Conservation (phyloP, 2,888 invertebrate species). For the Chrysolina americana region DNA sequence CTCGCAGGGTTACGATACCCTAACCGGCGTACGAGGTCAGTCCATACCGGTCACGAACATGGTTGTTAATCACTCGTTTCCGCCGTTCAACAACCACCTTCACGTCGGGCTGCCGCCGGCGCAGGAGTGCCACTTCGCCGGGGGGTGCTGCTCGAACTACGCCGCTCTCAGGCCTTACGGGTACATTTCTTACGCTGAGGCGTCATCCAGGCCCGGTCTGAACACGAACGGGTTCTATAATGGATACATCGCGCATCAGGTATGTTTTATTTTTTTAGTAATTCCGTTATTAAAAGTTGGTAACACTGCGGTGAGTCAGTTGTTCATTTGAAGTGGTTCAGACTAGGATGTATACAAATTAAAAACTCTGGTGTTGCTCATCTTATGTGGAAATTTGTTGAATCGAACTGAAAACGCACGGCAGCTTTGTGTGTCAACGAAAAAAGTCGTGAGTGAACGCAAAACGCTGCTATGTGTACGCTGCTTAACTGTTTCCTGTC, state of each 20-base stretch:
- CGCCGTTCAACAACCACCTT: constrained; percentile 52
- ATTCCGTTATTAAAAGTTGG: too few relatives aligned
- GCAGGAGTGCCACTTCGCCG: constrained; percentile 56
- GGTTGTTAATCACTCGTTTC: constrained; percentile 60
- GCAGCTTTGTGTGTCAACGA: too few relatives aligned
- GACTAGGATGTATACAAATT: too few relatives aligned
- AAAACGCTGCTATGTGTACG: too few relatives aligned
- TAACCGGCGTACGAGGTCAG: constrained; percentile 38
- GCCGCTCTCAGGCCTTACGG: constrained; percentile 50
- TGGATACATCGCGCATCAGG: constrained; percentile 1
- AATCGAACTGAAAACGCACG: too few relatives aligned
- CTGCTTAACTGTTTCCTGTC: too few relatives aligned
- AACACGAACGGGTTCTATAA: constrained; percentile 58
- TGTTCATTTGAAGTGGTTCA: too few relatives aligned
- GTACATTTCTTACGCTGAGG: constrained; percentile 52
- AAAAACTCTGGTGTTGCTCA: too few relatives aligned
- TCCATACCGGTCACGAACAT: constrained; percentile 43
- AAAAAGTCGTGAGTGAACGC: too few relatives aligned
- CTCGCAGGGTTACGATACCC: constrained; percentile 50
- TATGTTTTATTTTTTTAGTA: background rate
- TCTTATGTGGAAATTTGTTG: too few relatives aligned
- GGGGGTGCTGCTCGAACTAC: constrained; percentile 54
- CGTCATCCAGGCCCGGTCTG: constrained; percentile 53
- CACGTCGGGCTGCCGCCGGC: constrained; percentile 46
- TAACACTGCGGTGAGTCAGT: too few relatives aligned